Conservation (phyloP, 1,140 invertebrate genomes). For the Lethrus apterus region DNA sequence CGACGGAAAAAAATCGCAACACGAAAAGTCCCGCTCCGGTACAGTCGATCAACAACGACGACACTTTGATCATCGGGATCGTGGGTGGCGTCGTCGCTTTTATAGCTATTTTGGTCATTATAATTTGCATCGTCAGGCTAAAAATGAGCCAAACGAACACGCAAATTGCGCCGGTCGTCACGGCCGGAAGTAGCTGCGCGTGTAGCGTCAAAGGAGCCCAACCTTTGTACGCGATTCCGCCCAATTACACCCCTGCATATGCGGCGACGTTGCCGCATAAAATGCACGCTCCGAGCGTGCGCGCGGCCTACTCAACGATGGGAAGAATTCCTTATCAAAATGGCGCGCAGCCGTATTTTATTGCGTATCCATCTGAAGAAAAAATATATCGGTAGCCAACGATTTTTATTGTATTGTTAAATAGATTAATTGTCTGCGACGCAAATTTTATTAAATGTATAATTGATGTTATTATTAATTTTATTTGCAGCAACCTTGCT, state of each 20-base stretch:
- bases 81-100: conserved; percentile 86
- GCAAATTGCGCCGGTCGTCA: conserved; percentile 43
- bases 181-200: conserved; percentile 44
- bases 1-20: conserved; percentile 43
- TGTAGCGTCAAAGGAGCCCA: conserved; percentile 47
- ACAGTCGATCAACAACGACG: conserved; percentile 67
- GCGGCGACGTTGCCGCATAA: conserved; percentile 57
- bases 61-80: conserved; percentile 86
- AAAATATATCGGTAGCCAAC: conserved; percentile 38
- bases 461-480: too few species aligned
- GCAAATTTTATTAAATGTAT: conserved; percentile 4
- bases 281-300: conserved; percentile 43
- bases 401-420: too few species aligned
- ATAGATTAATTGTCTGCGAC: too few species aligned
- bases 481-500: too few species aligned
- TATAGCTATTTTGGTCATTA: conserved; percentile 78
- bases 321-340: conserved; percentile 39
- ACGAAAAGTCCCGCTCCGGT: conserved; percentile 51
- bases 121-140: conserved; percentile 76
- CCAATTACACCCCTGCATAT: conserved; percentile 45
- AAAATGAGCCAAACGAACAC: conserved; percentile 59
- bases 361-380: conserved; percentile 35
- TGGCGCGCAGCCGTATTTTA: conserved; percentile 33
- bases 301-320: conserved; percentile 42
- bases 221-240: conserved; percentile 45